Base-by-base conservation (phyloP, 92 coral and sea anemone species). In the Porites evermanni region DNA sequence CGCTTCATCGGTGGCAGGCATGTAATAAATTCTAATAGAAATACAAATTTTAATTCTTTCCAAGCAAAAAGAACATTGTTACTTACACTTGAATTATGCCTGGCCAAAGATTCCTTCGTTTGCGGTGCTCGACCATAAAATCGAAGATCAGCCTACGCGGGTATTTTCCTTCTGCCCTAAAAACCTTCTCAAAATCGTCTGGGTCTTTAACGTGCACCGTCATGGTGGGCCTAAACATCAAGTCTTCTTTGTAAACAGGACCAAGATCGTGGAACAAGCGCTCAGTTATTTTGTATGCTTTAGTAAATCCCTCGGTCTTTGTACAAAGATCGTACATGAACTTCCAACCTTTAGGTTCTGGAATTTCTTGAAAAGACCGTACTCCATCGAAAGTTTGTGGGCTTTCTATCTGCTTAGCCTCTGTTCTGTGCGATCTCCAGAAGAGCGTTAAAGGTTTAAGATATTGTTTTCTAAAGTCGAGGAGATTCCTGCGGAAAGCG, bases 401-500 rank as follows among this genome's bases (percentile, higher is more conserved):
- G 70, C 21, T 65, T 18, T 65, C 26, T 6, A n/a, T 3, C 19
- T 21, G 70, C 11, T 26, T 65, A 11, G 70, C 70, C 10, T 78
- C 29, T n/a, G 70, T 78, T 78, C 64, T 78, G 60, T 78, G 81
- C 10, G 51, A 38, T 24, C 81, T 78, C 71, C 65, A 11, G 47
- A 38, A 12, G 9, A 29, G 12, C 1, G 69, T 32, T 44, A 78
- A 78, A 20, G 59, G 70, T 63, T 61, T 61, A 1, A 61, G 52
- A 10, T 29, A 7, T 61, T 63, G 70, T 19, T 1, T 8, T 18
- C 56, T 18, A 17, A 32, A 32, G 38, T 53, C 32, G 11, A 71
- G 9, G 20, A 63, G 81, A 78, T 47, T 85, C 94, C 18, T 91
- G 82, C 6, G 86, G 82, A 17, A 26, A 65, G 9, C 26, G 10